Evolutionary conservation across 2,888 invertebrate genomes (phyloP).

Genomic region (Baccha elongata): DNA sequence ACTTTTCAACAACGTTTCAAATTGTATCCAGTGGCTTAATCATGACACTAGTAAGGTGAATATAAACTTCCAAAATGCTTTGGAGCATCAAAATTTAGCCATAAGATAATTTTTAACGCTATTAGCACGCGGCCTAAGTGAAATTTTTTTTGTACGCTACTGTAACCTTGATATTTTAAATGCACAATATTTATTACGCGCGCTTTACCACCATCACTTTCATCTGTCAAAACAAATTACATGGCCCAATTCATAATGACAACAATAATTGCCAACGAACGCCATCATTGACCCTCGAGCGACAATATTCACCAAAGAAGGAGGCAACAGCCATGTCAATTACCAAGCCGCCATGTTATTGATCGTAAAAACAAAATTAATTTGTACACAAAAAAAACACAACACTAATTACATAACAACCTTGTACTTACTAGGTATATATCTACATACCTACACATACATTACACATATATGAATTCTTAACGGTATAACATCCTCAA

Average conservation of each 20-base stretch:
- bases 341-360: slow-evolving; percentile 56
- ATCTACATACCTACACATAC: too few relatives aligned
- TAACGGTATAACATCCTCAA: slow-evolving; percentile 59
- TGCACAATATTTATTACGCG: background rate
- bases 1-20: too few relatives aligned
- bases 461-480: too few relatives aligned
- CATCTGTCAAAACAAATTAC: slow-evolving; percentile 66
- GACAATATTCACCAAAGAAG: slow-evolving; percentile 19
- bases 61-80: too few relatives aligned
- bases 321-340: slow-evolving; percentile 56
- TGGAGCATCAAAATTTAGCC: too few relatives aligned
- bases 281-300: slow-evolving; percentile 28
- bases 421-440: too few relatives aligned
- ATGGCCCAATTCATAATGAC: slow-evolving; percentile 60
- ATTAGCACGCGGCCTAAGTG: too few relatives aligned
- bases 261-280: slow-evolving; percentile 49
- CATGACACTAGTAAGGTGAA: too few relatives aligned
- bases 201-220: slow-evolving; percentile 3
- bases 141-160: too few relatives aligned
- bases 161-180: too few relatives aligned
- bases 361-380: slow-evolving; percentile 31
- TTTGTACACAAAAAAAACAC: slow-evolving; percentile 12
- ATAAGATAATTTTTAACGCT: too few relatives aligned
- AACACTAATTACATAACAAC: slow-evolving; percentile 12
- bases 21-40: too few relatives aligned